Percentiles rank a stretch among this genome's conserved stretches.
phyloP scores from a whole-genome alignment of 1,140 invertebrate genomes.

The Drosophila prosaltans region DNA sequence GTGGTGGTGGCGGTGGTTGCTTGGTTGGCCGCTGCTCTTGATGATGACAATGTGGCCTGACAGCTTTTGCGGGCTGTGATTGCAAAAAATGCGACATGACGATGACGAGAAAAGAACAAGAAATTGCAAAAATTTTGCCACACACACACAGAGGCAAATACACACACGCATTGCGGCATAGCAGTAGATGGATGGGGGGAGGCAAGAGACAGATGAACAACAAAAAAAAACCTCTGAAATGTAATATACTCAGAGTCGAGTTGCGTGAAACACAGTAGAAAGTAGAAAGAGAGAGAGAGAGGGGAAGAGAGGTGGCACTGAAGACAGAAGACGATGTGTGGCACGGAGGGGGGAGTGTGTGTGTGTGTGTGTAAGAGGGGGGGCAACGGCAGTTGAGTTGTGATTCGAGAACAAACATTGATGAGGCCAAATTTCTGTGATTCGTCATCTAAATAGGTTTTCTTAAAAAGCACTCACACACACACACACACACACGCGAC shows the following conservation, averaged over 20 bases:
- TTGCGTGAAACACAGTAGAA: neutral
- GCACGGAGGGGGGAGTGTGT: neutral
- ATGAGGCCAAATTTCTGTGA: conserved; percentile 80
- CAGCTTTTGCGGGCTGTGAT: conserved; percentile 75
- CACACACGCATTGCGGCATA: neutral
- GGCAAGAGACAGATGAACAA: neutral
- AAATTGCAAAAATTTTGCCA: conserved; percentile 63
- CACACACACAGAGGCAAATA: neutral
- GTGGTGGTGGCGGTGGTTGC: conserved; percentile 16
- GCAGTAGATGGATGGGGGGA: neutral
- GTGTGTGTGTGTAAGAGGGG: neutral
- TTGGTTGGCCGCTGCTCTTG: conserved; percentile 41
- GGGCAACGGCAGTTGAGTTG: conserved; percentile 36
- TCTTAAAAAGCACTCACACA: conserved; percentile 33
- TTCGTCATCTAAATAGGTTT: conserved; percentile 80
- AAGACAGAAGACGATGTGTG: no score
- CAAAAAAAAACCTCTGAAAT: conserved; percentile 63
- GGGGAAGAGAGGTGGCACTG: neutral
- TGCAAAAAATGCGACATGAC: conserved; percentile 73
- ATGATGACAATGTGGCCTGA: conserved; percentile 79
- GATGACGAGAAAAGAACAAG: conserved; percentile 71
- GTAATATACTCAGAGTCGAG: conserved; percentile 69
- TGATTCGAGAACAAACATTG: conserved; percentile 65
- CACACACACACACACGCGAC: conserved; percentile 19
- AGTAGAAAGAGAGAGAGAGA: neutral